Conservation (phyloP, 2,888 invertebrate species). For the Morpho helenor region DNA sequence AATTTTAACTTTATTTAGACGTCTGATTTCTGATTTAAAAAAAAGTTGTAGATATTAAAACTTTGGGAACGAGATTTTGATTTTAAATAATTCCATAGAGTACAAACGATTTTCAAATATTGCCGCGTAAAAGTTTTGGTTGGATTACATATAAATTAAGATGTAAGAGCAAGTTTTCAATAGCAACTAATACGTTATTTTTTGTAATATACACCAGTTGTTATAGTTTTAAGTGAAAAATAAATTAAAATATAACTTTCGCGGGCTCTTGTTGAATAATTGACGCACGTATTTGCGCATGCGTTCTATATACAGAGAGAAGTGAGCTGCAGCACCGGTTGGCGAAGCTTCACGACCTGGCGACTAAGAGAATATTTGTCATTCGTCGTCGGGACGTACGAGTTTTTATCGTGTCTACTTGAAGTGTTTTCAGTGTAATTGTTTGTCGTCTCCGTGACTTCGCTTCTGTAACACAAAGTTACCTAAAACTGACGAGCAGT, state of each 20-base stretch:
- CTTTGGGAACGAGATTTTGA: no score
- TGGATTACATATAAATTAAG: no score
- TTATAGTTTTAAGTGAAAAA: no score
- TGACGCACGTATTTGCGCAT: slow-evolving; percentile 56
- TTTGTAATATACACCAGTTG: no score
- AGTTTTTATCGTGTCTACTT: slow-evolving; percentile 17
- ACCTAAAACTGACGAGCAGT: not conserved
- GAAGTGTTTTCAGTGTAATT: not conserved
- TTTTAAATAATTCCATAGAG: no score
- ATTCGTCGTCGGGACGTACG: slow-evolving; percentile 25
- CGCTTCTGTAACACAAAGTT: slow-evolving; percentile 2
- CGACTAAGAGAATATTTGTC: slow-evolving; percentile 15
- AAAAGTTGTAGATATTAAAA: no score
- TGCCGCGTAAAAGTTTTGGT: no score
- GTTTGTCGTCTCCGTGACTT: not conserved
- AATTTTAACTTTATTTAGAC: no score
- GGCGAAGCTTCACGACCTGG: slow-evolving; percentile 18
- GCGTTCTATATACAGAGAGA: slow-evolving; percentile 48
- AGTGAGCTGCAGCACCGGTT: slow-evolving; percentile 44
- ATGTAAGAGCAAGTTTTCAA: no score
- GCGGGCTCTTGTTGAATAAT: slow-evolving; percentile 54
- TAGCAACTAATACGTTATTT: no score
- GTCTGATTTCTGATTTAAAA: no score
- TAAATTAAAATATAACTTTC: slow-evolving; percentile 26
- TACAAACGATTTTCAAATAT: no score